phyloP scores from a whole-genome alignment of 1,140 invertebrate species.

The Drosophila sproati region DNA sequence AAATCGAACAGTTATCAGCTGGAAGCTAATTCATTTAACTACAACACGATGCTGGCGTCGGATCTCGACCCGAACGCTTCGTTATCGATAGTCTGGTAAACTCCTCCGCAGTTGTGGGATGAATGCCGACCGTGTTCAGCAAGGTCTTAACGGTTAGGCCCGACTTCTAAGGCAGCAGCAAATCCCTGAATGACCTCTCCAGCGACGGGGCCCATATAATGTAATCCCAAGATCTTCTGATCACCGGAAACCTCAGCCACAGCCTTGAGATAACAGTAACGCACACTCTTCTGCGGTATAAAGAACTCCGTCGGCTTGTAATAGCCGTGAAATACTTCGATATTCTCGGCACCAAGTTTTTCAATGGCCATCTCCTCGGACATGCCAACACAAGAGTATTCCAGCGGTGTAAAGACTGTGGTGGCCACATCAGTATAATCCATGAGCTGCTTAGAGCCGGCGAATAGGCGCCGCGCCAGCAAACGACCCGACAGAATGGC shows the following conservation, averaged over 20 bases:
- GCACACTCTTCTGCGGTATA: constrained; percentile 92
- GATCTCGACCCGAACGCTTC: constrained; percentile 92
- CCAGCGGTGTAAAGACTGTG: constrained; percentile 98
- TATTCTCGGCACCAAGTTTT: constrained; percentile 88
- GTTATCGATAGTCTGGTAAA: constrained; percentile 92
- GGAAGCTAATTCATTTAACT: constrained; percentile 86
- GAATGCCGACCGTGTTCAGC: constrained; percentile 96
- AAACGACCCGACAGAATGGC: constrained; percentile 97
- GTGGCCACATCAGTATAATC: constrained; percentile 98
- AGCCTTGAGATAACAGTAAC: constrained; percentile 92
- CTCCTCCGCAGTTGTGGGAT: constrained; percentile 97
- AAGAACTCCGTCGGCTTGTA: constrained; percentile 98
- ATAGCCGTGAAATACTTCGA: constrained; percentile 96
- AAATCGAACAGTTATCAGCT: no score
- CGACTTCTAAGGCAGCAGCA: constrained; percentile 92
- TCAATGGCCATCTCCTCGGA: constrained; percentile 94
- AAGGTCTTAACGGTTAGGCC: constrained; percentile 95
- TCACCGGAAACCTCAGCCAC: constrained; percentile 88
- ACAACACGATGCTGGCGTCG: constrained; percentile 93
- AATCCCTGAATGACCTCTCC: constrained; percentile 99
- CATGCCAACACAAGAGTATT: constrained; percentile 97
- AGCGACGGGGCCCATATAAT: constrained; percentile 97
- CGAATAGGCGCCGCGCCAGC: constrained; percentile 91
- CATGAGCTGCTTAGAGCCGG: constrained; percentile 87
- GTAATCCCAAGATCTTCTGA: constrained; percentile 95